Evolutionary conservation across 1,140 invertebrate species (phyloP).

Genomic region (Drosophila mauritiana): DNA sequence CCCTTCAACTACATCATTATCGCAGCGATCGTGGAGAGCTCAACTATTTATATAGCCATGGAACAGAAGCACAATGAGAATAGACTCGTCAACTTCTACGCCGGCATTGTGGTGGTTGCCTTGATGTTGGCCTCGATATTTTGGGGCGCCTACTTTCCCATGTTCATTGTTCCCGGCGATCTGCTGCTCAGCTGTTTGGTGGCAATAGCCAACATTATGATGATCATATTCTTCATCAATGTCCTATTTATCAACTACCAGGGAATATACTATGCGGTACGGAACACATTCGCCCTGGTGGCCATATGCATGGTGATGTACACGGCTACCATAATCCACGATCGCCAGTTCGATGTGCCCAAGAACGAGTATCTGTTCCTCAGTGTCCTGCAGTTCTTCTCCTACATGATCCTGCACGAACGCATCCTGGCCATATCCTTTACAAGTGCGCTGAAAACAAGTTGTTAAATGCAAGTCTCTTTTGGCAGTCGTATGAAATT

Average conservation of each 20-base stretch:
- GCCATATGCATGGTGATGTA: slow-evolving; percentile 63
- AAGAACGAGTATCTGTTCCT: slow-evolving; percentile 66
- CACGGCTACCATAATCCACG: slow-evolving; percentile 69
- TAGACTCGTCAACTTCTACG: slow-evolving; percentile 52
- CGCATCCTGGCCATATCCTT: slow-evolving; percentile 42
- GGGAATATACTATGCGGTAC: slow-evolving; percentile 6
- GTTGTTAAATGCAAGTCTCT: neutral
- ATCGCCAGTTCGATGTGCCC: slow-evolving; percentile 68
- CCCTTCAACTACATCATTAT: slow-evolving; percentile 47
- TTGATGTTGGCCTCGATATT: slow-evolving; percentile 42
- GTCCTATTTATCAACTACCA: slow-evolving; percentile 2
- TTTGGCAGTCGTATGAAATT: neutral
- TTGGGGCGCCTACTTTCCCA: slow-evolving; percentile 68
- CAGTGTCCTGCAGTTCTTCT: slow-evolving; percentile 61
- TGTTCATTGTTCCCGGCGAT: slow-evolving; percentile 64
- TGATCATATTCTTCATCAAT: slow-evolving; percentile 58
- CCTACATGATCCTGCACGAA: slow-evolving; percentile 66
- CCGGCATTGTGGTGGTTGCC: slow-evolving; percentile 37
- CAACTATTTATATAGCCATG: slow-evolving; percentile 59
- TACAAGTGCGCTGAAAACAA: neutral
- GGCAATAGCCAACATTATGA: slow-evolving; percentile 45
- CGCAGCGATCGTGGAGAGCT: slow-evolving; percentile 49
- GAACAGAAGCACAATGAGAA: slow-evolving; percentile 47
- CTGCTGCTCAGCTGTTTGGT: slow-evolving; percentile 54
- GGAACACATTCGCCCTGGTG: slow-evolving; percentile 52